phyloP scores from a whole-genome alignment of 2,797 vertebrate species.

The Telmatherina bonti region DNA sequence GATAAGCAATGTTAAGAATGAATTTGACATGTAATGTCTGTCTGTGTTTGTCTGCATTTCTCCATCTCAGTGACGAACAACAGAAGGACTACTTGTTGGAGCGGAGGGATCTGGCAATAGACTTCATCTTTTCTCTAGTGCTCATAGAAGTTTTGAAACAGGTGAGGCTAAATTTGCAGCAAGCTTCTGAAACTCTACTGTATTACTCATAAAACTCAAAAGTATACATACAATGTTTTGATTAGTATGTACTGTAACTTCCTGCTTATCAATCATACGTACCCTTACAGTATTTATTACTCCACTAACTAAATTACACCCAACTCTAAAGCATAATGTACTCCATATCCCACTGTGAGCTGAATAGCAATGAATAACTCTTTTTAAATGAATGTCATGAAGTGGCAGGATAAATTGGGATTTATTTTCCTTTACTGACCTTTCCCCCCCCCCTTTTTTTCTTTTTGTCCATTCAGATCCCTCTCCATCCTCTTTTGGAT shows the following conservation, averaged over 20 bases:
- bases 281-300: neutral
- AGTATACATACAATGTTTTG: neutral
- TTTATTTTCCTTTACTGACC: neutral
- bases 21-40: slow-evolving; percentile 5
- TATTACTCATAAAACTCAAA: neutral
- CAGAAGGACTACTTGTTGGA: slow-evolving; percentile 99
- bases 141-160: slow-evolving; percentile 99
- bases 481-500: slow-evolving; percentile 97
- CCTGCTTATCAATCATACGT: neutral
- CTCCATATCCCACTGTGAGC: neutral
- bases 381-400: neutral
- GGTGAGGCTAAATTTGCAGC: slow-evolving; percentile 79
- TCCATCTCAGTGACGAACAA: slow-evolving; percentile 91
- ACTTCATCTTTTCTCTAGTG: slow-evolving; percentile 99
- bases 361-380: neutral
- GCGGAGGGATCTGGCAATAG: slow-evolving; percentile 97
- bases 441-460: neutral
- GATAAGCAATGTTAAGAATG: neutral
- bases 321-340: neutral
- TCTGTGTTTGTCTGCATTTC: slow-evolving; percentile 19
- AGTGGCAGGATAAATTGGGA: neutral
- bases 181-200: neutral
- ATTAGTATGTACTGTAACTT: neutral
- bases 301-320: neutral
- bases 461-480: slow-evolving; percentile 86